These are phyloP conservation scores for Ceyx melanurus DNA, from an alignment of 2,113 vertebrate genomes.

Conservation along the genomic window DNA sequence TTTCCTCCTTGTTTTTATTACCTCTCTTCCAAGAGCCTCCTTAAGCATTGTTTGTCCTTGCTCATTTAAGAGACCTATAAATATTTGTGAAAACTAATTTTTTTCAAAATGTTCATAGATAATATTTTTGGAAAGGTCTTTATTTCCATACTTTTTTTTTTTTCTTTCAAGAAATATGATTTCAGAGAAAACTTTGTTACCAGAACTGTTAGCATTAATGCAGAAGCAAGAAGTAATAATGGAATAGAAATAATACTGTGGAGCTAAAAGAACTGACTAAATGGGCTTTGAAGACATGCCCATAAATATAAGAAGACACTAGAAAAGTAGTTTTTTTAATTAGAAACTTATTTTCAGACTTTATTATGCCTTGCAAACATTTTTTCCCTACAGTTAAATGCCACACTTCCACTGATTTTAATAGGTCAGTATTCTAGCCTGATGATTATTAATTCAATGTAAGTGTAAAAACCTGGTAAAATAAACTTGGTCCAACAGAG, in stretches of 20 bases:
- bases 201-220: neutral
- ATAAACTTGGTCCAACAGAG: neutral
- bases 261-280: neutral
- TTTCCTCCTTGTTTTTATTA: neutral
- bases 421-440: accelerated
- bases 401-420: neutral
- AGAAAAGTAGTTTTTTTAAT: neutral
- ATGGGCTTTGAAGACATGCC: neutral
- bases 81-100: neutral
- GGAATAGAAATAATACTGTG: neutral
- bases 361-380: neutral
- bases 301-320: neutral
- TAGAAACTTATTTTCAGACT: neutral
- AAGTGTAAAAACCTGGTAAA: neutral
- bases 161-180: neutral
- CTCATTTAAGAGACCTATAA: neutral
- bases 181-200: neutral
- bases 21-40: neutral
- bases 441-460: neutral
- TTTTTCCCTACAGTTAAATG: neutral
- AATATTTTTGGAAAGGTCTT: neutral
- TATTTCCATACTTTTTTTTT: neutral
- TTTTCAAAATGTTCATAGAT: neutral
- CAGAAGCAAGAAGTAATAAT: neutral
- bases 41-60: neutral